Evolutionary conservation across 2,797 vertebrate genomes (phyloP).

Genomic region (Sebastes diploproa): DNA sequence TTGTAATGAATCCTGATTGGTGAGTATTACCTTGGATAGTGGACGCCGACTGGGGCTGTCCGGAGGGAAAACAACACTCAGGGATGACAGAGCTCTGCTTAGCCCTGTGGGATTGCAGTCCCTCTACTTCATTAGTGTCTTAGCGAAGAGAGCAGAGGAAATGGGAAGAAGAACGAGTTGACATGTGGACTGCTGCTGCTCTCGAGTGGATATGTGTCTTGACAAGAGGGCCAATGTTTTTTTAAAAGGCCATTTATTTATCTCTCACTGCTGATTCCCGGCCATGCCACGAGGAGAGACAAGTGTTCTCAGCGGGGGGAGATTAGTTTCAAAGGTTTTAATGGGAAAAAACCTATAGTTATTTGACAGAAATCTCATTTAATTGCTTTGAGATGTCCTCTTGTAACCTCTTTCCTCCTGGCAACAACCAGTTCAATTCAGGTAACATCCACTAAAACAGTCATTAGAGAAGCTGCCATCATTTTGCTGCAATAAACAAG

Average conservation of each 20-base stretch:
- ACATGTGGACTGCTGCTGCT: conserved; percentile 71
- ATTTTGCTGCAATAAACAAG: conserved; percentile 63
- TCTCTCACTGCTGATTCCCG: conserved; percentile 73
- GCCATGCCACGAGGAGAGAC: conserved; percentile 73
- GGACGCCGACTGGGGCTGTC: conserved; percentile 68
- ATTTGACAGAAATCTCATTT: conserved; percentile 56
- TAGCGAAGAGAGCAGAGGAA: conserved; percentile 63
- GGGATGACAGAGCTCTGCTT: conserved; percentile 56
- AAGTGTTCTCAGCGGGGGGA: conserved; percentile 66
- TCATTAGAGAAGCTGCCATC: conserved; percentile 34
- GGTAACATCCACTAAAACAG: conserved; percentile 43
- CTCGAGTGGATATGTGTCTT: conserved; percentile 79
- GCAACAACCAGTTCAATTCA: conserved; percentile 23
- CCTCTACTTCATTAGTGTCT: conserved; percentile 77
- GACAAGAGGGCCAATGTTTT: conserved; percentile 76
- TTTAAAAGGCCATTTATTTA: conserved; percentile 80
- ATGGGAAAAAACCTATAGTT: conserved; percentile 60
- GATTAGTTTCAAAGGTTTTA: conserved; percentile 72
- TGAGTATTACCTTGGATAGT: conserved; percentile 62
- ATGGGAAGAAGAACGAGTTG: conserved; percentile 71
- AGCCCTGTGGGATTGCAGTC: conserved; percentile 63
- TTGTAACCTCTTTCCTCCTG: conserved; percentile 32
- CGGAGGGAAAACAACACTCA: conserved; percentile 57
- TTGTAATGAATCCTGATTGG: conserved; percentile 77
- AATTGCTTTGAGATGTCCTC: conserved; percentile 72